phyloP scores from a whole-genome alignment of 2,797 vertebrate species.

The Pseudochaenichthys georgianus region DNA sequence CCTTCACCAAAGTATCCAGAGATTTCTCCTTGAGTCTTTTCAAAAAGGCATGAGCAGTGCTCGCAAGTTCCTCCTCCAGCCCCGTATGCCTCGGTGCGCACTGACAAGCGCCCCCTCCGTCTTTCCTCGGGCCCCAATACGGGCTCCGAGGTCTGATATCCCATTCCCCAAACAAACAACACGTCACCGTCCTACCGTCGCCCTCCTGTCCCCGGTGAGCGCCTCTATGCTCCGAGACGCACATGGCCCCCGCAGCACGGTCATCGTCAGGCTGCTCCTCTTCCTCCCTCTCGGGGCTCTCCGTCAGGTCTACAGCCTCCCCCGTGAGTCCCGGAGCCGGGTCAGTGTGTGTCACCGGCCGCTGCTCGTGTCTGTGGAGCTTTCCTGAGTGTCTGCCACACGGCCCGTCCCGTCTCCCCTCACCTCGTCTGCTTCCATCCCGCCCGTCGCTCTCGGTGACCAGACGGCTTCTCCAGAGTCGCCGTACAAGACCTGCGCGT shows the following conservation, averaged over 20 bases:
- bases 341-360: slow-evolving; percentile 80
- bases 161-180: slow-evolving; percentile 92
- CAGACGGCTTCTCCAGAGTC: slow-evolving; percentile 98
- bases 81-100: slow-evolving; percentile 72
- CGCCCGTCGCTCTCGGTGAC: slow-evolving; percentile 87
- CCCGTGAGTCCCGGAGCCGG: slow-evolving; percentile 72
- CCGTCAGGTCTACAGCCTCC: slow-evolving; percentile 65
- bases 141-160: slow-evolving; percentile 77
- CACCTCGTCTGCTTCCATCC: slow-evolving; percentile 85
- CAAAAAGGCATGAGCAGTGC: slow-evolving; percentile 88
- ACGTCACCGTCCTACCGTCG: slow-evolving; percentile 89
- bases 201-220: slow-evolving; percentile 77
- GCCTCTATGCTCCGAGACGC: slow-evolving; percentile 77
- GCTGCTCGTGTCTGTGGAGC: slow-evolving; percentile 82
- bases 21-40: slow-evolving; percentile 93
- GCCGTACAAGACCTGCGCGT: slow-evolving; percentile 98
- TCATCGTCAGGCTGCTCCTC: slow-evolving; percentile 79
- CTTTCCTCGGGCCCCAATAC: slow-evolving; percentile 70
- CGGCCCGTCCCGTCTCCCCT: slow-evolving; percentile 73
- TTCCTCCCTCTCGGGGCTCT: slow-evolving; percentile 73
- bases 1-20: slow-evolving; percentile 91
- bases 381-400: slow-evolving; percentile 81
- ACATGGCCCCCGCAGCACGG: slow-evolving; percentile 77
- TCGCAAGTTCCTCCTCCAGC: slow-evolving; percentile 88
- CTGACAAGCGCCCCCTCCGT: slow-evolving; percentile 69